phyloP scores from a whole-genome alignment of 2,113 vertebrate genomes.

The Coregonus clupeaformis region DNA sequence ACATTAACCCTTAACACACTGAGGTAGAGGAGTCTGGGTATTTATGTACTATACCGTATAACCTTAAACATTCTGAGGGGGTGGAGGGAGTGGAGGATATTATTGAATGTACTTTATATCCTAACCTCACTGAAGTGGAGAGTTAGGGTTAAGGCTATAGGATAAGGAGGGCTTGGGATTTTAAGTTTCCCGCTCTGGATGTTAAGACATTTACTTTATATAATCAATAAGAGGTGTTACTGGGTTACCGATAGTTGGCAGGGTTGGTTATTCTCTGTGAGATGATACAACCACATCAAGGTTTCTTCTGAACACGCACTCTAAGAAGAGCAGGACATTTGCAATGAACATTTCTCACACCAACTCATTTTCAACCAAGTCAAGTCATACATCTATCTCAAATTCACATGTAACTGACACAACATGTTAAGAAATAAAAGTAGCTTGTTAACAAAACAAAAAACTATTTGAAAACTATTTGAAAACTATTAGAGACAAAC shows the following conservation, averaged over 20 bases:
- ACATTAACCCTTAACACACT: conserved; percentile 70
- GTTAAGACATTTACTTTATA: too few relatives aligned
- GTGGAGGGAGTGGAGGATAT: too few relatives aligned
- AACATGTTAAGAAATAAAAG: background rate
- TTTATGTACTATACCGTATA: background rate
- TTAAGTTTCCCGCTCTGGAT: too few relatives aligned
- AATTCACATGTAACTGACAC: background rate
- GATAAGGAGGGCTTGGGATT: too few relatives aligned
- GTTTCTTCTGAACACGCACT: background rate
- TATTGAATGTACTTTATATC: too few relatives aligned
- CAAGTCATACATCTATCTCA: background rate
- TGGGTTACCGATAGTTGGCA: too few relatives aligned
- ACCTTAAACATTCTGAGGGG: too few relatives aligned
- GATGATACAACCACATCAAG: too few relatives aligned
- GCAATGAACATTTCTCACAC: background rate
- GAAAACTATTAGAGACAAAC: background rate
- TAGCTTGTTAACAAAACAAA: background rate
- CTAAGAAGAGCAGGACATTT: background rate
- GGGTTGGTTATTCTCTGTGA: too few relatives aligned
- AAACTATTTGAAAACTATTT: background rate
- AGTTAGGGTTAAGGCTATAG: too few relatives aligned
- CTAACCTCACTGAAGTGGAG: too few relatives aligned
- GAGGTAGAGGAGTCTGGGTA: conserved; percentile 28
- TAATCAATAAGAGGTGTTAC: too few relatives aligned
- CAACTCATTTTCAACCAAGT: background rate